Base-by-base conservation (phyloP, 1,140 invertebrate species). In the Heliothis virescens region DNA sequence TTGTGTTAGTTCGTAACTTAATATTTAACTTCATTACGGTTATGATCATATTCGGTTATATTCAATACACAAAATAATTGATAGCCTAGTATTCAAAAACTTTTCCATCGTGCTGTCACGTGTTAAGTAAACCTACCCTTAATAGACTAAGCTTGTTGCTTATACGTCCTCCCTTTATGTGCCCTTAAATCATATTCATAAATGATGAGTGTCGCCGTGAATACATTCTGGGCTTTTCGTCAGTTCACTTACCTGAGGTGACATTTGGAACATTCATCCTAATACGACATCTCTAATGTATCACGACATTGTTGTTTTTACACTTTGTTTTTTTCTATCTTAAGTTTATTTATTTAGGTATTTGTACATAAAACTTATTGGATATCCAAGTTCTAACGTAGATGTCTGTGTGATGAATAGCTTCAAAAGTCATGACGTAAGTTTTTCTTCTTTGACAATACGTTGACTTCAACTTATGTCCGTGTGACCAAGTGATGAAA, bases 171-270 rank as follows among this genome's bases (percentile, higher is more conserved):
- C 50, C 55, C 29, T 79, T 63, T 72, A 72, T 63, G 62, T 41
- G 60, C 52, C 55, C 65, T 57, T 71, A 79, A 57, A 74, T 74
- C 74, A 76, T 65, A 63, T 79, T 84, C 81, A 82, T 83, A 72
- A 82, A 62, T 77, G 18, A 79, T 73, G 69, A 73, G 55, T 73
- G 69, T 74, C 69, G 52, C 50, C 75, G 48, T 79, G 60, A 77
- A 82, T 73, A 73, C 52, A 82, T 74, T 79, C 50, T 50, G 59
- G 50, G 55, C 34, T 52, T 55, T 63, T 47, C 41, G 18, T 59
- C 13, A 16, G 16, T 59, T 57, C 18, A 67, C 21, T 81, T 41
- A 21, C 57, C 29, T 41, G 41, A 71, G 63, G 16, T 69, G 73
- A 81, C 50, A 75, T 76, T 69, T 62, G 50, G 47, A 81, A 76